phyloP scores from a whole-genome alignment of 2,888 invertebrate genomes.

The Amphipyra tragopoginis region DNA sequence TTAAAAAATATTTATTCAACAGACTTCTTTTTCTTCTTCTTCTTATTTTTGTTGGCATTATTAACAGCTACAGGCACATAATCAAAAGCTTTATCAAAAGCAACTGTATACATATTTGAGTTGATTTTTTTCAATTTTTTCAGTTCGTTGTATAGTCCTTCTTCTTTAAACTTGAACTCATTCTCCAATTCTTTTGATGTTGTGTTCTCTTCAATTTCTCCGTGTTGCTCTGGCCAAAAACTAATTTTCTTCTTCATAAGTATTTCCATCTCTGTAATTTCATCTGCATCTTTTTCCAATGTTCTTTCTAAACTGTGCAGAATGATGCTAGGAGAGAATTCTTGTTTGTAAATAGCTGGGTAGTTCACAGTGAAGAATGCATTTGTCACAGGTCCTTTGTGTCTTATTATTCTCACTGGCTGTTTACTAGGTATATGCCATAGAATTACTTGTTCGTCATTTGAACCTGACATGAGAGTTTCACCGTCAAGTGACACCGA shows the following conservation, averaged over 20 bases:
- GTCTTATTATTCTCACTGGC: conserved; percentile 92
- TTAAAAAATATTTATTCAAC: conserved; percentile 32
- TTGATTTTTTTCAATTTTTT: conserved; percentile 89
- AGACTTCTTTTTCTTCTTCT: conserved; percentile 64
- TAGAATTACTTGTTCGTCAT: conserved; percentile 93
- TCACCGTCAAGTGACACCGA: conserved; percentile 93
- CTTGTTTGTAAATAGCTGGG: conserved; percentile 90
- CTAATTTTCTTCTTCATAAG: conserved; percentile 76
- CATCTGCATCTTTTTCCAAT: conserved; percentile 87
- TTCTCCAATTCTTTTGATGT: conserved; percentile 66
- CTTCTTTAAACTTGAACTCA: conserved; percentile 73
- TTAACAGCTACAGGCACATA: conserved; percentile 53
- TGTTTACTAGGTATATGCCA: conserved; percentile 96
- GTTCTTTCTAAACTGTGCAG: conserved; percentile 91
- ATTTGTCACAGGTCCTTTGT: conserved; percentile 94
- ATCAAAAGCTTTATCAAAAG: conserved; percentile 83
- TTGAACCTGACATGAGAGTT: conserved; percentile 93
- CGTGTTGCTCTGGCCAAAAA: conserved; percentile 77
- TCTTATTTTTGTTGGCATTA: conserved; percentile 67
- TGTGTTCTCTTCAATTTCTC: conserved; percentile 52
- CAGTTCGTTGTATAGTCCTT: conserved; percentile 84
- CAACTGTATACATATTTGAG: conserved; percentile 89
- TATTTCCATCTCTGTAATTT: conserved; percentile 82
- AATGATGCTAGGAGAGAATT: conserved; percentile 89
- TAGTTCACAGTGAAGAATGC: conserved; percentile 91